Evolutionary conservation across 2,113 vertebrate species (phyloP).

Genomic region (Petaurus breviceps): DNA sequence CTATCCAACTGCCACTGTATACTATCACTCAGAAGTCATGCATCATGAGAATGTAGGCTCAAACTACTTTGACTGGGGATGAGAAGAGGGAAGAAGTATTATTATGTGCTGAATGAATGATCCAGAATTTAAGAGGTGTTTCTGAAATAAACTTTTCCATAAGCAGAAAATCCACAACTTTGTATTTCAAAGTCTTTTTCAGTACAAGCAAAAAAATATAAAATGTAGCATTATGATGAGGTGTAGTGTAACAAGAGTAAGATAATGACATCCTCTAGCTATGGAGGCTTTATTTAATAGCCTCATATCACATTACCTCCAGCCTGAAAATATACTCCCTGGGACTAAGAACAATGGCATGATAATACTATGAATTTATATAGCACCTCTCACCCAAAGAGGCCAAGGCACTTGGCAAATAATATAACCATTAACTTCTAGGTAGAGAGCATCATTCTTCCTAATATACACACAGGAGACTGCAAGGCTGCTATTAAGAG

Average conservation of each 20-base stretch:
- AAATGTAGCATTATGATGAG: not conserved
- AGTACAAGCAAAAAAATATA: not conserved
- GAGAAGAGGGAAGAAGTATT: not conserved
- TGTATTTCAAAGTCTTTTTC: not conserved
- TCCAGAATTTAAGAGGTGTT: not conserved
- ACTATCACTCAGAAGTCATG: not conserved
- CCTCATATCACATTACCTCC: not conserved
- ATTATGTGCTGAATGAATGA: not conserved
- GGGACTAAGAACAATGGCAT: not conserved
- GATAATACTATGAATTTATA: not conserved
- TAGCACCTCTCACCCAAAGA: not conserved
- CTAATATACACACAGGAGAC: not conserved
- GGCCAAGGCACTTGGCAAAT: not conserved
- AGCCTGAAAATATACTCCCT: conserved; percentile 1
- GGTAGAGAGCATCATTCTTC: not conserved
- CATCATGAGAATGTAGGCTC: not conserved
- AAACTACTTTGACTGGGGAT: not conserved
- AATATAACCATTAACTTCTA: not conserved
- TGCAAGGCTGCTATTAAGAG: not conserved
- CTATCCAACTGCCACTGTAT: not conserved
- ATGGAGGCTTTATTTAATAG: not conserved
- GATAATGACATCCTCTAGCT: not conserved
- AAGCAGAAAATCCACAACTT: not conserved
- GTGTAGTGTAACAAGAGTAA: not conserved
- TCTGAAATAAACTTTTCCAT: not conserved